These are phyloP conservation scores for Tetrax tetrax DNA, from an alignment of 2,113 vertebrate species.

Conservation along the genomic window DNA sequence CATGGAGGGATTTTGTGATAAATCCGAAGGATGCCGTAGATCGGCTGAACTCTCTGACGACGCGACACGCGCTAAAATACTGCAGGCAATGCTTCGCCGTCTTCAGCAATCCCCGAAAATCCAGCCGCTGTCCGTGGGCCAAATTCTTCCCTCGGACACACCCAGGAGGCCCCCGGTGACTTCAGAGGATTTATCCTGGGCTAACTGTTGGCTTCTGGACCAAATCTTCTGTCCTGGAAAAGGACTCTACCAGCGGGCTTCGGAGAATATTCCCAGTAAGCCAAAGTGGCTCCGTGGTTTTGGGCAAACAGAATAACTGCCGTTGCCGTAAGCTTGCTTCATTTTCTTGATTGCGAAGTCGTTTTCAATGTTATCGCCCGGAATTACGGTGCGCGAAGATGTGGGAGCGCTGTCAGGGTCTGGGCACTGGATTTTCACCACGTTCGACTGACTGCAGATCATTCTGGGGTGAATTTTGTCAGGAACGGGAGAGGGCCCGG, in stretches of 20 bases:
- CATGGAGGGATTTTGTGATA: neutral
- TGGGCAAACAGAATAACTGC: neutral
- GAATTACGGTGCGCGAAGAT: rapidly evolving
- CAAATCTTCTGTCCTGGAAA: neutral
- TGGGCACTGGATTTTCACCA: rapidly evolving
- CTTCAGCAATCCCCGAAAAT: neutral
- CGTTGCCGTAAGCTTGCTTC: neutral
- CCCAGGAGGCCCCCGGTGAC: neutral
- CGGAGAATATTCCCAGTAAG: neutral
- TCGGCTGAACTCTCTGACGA: neutral
- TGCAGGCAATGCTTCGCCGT: neutral
- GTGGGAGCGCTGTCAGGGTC: rapidly evolving
- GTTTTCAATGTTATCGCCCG: rapidly evolving
- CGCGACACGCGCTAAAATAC: neutral
- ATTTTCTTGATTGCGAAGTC: neutral
- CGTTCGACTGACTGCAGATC: rapidly evolving
- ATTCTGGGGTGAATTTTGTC: neutral
- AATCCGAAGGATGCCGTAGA: neutral
- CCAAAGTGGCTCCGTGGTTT: neutral
- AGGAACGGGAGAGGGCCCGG: neutral
- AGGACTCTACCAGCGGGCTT: neutral
- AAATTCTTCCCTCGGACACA: neutral
- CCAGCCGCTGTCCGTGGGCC: neutral
- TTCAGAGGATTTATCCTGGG: neutral
- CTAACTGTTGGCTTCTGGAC: neutral